Conservation (phyloP, 2,797 vertebrate genomes). For the Fratercula arctica region DNA sequence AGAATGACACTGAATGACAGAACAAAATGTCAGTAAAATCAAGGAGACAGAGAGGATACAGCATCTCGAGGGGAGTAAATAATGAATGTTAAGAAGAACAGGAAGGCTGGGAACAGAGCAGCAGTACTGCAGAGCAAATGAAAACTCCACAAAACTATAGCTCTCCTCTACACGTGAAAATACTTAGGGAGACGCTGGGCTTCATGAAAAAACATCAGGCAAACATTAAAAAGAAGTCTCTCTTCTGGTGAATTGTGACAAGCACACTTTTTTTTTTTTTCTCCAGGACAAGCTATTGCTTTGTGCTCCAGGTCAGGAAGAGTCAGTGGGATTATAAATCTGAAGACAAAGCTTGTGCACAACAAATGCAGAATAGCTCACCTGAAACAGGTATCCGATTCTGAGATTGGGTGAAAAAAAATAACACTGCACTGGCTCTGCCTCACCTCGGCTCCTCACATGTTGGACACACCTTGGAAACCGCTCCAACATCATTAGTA, state of each 20-base stretch:
- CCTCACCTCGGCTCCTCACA: neutral
- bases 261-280: neutral
- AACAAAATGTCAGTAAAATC: constrained; percentile 56
- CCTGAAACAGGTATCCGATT: neutral
- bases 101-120: constrained; percentile 38
- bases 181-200: neutral
- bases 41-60: constrained; percentile 50
- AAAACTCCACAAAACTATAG: constrained; percentile 2
- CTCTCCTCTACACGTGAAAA: neutral
- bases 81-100: constrained; percentile 47
- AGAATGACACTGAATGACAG: constrained; percentile 45
- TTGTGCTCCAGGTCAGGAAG: neutral
- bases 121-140: constrained; percentile 27
- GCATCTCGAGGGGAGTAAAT: constrained; percentile 48
- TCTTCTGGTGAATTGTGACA: neutral
- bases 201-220: constrained; percentile 5
- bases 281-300: neutral
- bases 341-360: neutral
- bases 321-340: accelerated
- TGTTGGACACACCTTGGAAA: neutral
- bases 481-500: neutral
- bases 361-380: neutral
- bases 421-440: neutral
- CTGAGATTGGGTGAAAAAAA: neutral
- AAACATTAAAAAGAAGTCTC: neutral